Base-by-base conservation (phyloP, 1,140 invertebrate genomes). In the Drosophila tristis region DNA sequence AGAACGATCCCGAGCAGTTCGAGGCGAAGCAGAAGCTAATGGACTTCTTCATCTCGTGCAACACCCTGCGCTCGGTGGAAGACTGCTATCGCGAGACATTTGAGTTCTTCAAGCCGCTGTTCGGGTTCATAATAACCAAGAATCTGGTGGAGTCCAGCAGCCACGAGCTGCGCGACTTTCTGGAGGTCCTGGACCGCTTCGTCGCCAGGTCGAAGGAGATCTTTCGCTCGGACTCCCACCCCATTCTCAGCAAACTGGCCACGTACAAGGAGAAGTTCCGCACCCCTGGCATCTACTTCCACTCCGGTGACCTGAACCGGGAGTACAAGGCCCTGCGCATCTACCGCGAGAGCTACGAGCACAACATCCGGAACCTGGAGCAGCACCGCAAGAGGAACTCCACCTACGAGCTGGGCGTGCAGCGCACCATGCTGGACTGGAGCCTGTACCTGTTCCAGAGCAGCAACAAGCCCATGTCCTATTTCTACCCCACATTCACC, bases 81-180 rank as follows among this genome's bases (percentile, higher is more conserved):
- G 90, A 91, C 42, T 91, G 90, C 23, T 91, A 91, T 64, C 84
- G 87, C 1, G 78, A 91, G 57, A 77, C 84, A 2, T 91, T 90
- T n/a, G 87, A 90, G 45, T 91, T 84, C 45, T 91, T 91, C 9
- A 90, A 80, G 49, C 90, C 90, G 2, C 42, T 91, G 0, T 91
- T 91, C 7, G 90, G 87, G 9, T 91, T 90, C 43, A 90, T 91
- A 3, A 75, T 91, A 2, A 90, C 71, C 20, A 90, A 86, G 26
- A 77, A 91, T n/a, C 5, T 90, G 5, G 45, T 74, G 5, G 60
- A 68, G 7, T 20, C 43, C 16, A 67, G 54, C 9, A 68, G 72
- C 2, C 72, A 81, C 5, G 90, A 91, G 42, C 48, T 90, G 35
- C 2, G 47, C 0, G 85, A 86, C 4, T 90, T 91, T n/a, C 56